Base-by-base conservation (phyloP, 2,113 vertebrate species). In the Lethenteron reissneri region DNA sequence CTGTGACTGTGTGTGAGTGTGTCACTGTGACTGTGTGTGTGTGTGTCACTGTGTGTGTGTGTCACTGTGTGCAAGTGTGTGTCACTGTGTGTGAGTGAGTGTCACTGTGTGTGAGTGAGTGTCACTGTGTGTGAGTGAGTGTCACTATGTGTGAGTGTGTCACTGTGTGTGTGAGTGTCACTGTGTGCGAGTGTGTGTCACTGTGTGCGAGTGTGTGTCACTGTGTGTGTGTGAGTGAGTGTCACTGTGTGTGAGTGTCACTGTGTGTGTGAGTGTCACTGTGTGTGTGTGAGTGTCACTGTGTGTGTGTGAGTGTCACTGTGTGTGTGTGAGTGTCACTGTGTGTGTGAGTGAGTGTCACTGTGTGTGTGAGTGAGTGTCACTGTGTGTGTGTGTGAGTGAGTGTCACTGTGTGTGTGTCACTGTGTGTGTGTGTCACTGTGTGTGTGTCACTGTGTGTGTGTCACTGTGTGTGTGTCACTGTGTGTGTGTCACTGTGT, bases 341-440 rank as follows among this genome's bases (percentile, higher is more conserved):
- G 60, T 64, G 60, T 64, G 60, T 64, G 60, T 64, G 60, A 15
- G 60, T 64, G 60, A 15, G 60, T 64, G 60, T 64, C 14, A 14
- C 17, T 15, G 14, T 15, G 14, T 64, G 17, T 64, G 17, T 19
- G 60, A 8, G 60, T 64, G 60, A 5, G 14, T 14, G 17, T 19
- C 17, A 17, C 2, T 62, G 13, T 13, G 17, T 2, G 13, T 2
- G 13, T 62, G 13, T 17, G 14, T 14, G 14, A 14, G 17, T 4
- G 4, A n/a, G n/a, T 14, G 60, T 64, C 60, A 15, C 60, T 15
- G 60, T 64, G 60, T 14, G 60, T 6, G 60, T 64, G 60, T 64
- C 14, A 15, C 14, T 64, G 60, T 64, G 60, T 64, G 60, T 64
- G 60, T 3, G 17, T 14, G 60, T 64, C 17, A 17, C 60, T 64